A percentile compares a stretch with the other conserved stretches of the same genome.
Conservation (phyloP, 1,140 invertebrate species). For the Conus ventricosus region DNA sequence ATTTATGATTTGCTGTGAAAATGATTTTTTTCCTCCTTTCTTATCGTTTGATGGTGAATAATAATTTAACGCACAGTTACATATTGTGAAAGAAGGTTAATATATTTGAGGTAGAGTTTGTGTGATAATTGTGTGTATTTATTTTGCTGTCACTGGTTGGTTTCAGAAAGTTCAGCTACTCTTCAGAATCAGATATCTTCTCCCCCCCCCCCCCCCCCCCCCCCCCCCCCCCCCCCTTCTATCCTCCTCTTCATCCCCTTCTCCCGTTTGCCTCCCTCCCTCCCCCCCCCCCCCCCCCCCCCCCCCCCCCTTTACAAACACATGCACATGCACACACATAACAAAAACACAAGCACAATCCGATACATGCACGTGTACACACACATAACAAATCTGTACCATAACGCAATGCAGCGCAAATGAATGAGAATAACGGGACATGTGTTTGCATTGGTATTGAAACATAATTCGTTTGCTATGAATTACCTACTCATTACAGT, state of each 20-base stretch:
- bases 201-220: no score
- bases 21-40: background rate
- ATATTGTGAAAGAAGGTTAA: background rate
- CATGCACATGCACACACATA: background rate
- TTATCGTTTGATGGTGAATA: background rate
- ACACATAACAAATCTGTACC: no score
- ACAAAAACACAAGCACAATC: no score
- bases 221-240: no score
- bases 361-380: background rate
- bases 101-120: background rate
- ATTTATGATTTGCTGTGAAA: background rate
- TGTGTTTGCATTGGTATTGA: no score
- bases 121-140: background rate
- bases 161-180: background rate
- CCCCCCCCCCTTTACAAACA: no score
- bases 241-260: no score
- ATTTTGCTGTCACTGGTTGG: background rate
- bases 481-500: no score
- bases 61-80: background rate
- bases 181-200: background rate
- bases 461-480: no score
- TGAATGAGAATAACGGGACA: no score
- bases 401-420: no score
- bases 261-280: background rate
- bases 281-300: no score